Conservation (phyloP, 2,888 invertebrate genomes). For the Athalia circularis region DNA sequence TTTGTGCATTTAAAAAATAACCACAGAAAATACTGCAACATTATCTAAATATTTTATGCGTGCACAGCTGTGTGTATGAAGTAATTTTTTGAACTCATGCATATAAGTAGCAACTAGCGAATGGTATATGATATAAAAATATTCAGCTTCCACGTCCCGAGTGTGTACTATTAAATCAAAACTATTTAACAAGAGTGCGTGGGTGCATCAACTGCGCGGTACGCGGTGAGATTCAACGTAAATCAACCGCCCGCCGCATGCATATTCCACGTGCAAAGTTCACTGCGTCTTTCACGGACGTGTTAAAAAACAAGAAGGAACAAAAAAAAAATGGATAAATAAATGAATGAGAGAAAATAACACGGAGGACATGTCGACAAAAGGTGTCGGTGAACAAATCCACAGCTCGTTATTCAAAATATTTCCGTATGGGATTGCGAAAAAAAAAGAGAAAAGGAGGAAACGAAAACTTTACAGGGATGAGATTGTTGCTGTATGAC, state of each 20-base stretch:
- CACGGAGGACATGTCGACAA: neutral
- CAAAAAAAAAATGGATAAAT: neutral
- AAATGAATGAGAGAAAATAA: neutral
- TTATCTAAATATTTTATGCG: no score
- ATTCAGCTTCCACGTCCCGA: slow-evolving; percentile 31
- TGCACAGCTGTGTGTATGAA: no score
- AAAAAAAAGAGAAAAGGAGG: neutral
- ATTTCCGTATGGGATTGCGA: neutral
- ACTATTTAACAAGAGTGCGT: slow-evolving; percentile 42
- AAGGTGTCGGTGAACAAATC: slow-evolving; percentile 32
- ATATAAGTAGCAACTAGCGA: neutral
- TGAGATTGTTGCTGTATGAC: neutral
- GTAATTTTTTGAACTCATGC: neutral
- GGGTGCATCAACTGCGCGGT: slow-evolving; percentile 3
- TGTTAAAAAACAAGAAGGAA: neutral
- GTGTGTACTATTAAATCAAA: slow-evolving; percentile 39
- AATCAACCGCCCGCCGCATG: slow-evolving; percentile 35
- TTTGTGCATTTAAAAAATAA: no score
- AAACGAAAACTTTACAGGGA: neutral
- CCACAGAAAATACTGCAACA: no score
- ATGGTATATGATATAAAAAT: neutral
- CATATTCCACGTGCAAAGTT: neutral
- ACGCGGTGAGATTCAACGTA: slow-evolving; percentile 38
- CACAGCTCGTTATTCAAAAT: neutral
- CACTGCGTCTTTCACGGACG: neutral